Conservation (phyloP, 2,797 vertebrate genomes). For the Prionace glauca region DNA sequence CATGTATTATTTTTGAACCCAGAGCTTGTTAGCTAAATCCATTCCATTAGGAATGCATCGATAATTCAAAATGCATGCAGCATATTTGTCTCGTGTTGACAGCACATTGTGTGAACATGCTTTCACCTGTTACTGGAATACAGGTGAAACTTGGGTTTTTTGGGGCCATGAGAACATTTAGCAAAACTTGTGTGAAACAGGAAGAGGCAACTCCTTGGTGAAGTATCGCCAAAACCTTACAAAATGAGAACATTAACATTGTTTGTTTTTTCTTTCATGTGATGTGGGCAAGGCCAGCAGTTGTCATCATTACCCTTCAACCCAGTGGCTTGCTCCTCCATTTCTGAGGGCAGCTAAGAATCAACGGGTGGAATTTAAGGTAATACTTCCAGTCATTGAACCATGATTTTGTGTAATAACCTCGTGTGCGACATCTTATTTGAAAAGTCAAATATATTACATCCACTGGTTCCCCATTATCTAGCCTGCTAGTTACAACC, state of each 20-base stretch:
- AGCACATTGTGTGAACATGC: not conserved
- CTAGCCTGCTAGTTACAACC: no score
- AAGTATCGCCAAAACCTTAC: not conserved
- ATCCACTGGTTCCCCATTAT: no score
- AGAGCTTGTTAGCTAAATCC: constrained; percentile 15
- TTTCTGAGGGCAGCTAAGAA: no score
- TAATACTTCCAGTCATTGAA: no score
- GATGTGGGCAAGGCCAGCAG: no score
- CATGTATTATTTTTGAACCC: constrained; percentile 9
- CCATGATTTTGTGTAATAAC: no score
- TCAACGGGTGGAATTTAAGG: no score
- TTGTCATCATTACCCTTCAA: no score
- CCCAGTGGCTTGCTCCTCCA: no score
- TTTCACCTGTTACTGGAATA: not conserved
- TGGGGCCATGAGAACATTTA: not conserved
- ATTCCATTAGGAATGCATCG: not conserved
- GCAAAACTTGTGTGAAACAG: no score
- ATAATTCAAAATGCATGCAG: not conserved
- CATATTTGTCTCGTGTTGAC: not conserved
- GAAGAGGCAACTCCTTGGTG: not conserved
- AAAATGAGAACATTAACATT: not conserved
- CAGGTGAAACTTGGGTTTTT: not conserved
- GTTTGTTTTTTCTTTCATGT: not conserved
- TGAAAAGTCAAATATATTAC: no score
- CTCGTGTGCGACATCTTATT: no score